Base-by-base conservation (phyloP, 2,888 invertebrate species). In the Synergus laeviventris region DNA sequence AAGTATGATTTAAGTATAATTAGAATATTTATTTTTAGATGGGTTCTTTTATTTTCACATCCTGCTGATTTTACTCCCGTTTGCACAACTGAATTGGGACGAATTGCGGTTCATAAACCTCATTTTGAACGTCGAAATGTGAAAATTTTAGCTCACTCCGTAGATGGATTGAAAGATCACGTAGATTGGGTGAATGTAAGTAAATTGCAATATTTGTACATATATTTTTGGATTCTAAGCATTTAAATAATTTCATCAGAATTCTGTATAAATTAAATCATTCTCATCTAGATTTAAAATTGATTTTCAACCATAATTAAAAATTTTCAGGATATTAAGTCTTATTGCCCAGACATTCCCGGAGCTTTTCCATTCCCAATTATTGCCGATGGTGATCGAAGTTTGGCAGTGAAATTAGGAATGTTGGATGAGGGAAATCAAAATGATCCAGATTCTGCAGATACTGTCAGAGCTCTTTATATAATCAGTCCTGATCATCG, bases 11-110 rank as follows among this genome's bases (percentile, higher is more conserved):
- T 61, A 38, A 8, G 7, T 31, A 31, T 59, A 38, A 49, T 54
- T 11, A 9, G 14, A 36, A 45, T 36, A 49, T 75, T 59, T 75
- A 73, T 77, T 77, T 76, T 74, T 86, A 96, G 96, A 64, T 96
- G 98, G 98, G 95, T 96, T 77, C 94, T 97, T 86, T 91, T 97
- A 36, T 97, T 97, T 89, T 97, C 97, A 0, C 97, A 97, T 90
- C 97, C 97, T 0, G 94, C 96, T 11, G 97, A 97, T 91, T 97
- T 95, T 90, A 97, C 97, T 0, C 97, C 97, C 0, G 97, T 97
- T 0, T 97, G 97, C 88, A 97, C 97, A 8, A 97, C 97, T 0
- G 97, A 97, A 91, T 91, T 97, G 83, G 96, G 95, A 3, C 92
- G 94, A 64, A 94, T 96, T 74, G 95, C 95, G 2, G 94, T 95